Evolutionary conservation across 1,140 invertebrate species (phyloP), one percentile per base, ranked within the genome.

Genomic region (Papilio polytes): DNA sequence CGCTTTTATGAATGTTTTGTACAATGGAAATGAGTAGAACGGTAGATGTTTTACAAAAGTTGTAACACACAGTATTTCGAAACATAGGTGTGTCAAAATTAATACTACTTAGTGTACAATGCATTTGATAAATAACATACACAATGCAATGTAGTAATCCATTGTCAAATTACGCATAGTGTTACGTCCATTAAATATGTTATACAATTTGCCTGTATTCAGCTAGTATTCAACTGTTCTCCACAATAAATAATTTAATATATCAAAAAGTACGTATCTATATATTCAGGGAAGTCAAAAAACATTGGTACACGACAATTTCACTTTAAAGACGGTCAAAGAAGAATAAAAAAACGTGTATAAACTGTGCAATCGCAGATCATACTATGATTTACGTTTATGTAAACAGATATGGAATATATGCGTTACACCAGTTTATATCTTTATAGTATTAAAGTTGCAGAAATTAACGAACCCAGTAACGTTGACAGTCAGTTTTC

Each of bases 401-500:
- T 48, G 46, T 48, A 41, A 41, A 41, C 15, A 15, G 18, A 7
- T 51, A 18, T 56, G 1, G 3, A 53, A 56, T 56, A 20, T 56
- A 53, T 4, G 13, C 12, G 46, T 20, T 4, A 20, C 7, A 20
- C n/a, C n/a, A 4, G 53, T 20, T 8, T 20, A 8, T 20, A 18
- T n/a, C 51, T 6, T 56, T 2, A n/a, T 20, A 56, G 15, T 56
- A 56, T 56, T 10, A 56, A 56, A 56, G 53, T n/a, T 18, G 63
- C 3, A 7, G 26, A 26, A 70, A 70, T 70, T 70, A 70, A 70
- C 26, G 13, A 36, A 70, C 63, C 63, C 26, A 31, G 12, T 4
- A 36, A 70, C 26, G 59, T 31, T 63, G 12, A 36, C 63, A 70
- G 63, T 70, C 63, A 70, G 22, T 36, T 70, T 70, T 70, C 26